Evolutionary conservation across 2,888 invertebrate genomes (phyloP).

Genomic region (Onchidella celtica): DNA sequence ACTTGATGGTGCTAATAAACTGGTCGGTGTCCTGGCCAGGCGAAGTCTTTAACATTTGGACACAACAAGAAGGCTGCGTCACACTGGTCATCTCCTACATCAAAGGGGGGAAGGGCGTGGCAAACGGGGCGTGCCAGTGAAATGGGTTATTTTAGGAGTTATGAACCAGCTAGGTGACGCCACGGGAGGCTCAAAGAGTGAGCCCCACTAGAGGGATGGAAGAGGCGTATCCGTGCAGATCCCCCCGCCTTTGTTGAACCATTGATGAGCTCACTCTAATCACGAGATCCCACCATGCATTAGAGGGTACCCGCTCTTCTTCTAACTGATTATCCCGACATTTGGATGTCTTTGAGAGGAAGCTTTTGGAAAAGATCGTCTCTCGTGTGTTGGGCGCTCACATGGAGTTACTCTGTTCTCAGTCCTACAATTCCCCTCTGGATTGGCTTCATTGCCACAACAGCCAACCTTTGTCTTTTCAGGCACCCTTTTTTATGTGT

Average conservation of each 20-base stretch:
- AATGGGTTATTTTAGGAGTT: not conserved
- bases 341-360: not conserved
- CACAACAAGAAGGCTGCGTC: not conserved
- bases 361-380: too few species aligned
- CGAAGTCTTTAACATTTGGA: not conserved
- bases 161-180: not conserved
- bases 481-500: too few species aligned
- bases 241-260: not conserved
- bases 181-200: not conserved
- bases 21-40: not conserved
- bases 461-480: too few species aligned
- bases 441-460: too few species aligned
- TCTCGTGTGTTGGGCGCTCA: too few species aligned
- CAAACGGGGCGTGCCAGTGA: not conserved
- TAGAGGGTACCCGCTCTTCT: not conserved
- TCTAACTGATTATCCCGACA: not conserved
- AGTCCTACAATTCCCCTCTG: too few species aligned
- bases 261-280: not conserved
- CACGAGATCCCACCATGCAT: not conserved
- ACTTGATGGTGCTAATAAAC: conserved; percentile 4
- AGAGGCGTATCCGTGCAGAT: not conserved
- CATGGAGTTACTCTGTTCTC: too few species aligned
- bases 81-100: not conserved
- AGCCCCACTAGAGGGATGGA: not conserved
- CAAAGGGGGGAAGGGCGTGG: not conserved